Conservation (phyloP, 2,888 invertebrate genomes). For the Agrochola litura region DNA sequence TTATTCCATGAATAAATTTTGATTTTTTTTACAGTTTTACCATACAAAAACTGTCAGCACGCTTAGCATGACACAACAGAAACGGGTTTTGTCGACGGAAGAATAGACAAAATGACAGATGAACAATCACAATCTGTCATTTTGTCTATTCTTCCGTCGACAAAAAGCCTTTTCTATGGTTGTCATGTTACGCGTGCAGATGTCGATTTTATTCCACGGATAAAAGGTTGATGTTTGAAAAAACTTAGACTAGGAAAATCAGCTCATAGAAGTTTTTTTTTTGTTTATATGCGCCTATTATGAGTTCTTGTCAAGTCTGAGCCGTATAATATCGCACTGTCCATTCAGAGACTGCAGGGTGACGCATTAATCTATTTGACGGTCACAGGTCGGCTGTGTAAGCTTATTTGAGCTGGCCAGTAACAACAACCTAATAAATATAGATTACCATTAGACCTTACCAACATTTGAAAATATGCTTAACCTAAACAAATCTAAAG, state of each 20-base stretch:
- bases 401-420: constrained; percentile 1
- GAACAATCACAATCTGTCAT: too few relatives aligned
- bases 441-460: constrained; percentile 1
- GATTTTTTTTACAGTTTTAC: not conserved
- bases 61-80: too few relatives aligned
- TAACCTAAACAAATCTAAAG: not conserved
- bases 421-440: not conserved
- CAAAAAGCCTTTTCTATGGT: too few relatives aligned
- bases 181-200: not conserved
- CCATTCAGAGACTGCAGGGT: constrained; percentile 22
- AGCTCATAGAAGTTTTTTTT: too few relatives aligned
- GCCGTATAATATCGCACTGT: constrained; percentile 5
- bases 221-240: not conserved
- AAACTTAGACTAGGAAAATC: not conserved
- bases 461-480: not conserved
- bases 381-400: constrained; percentile 18
- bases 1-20: not conserved
- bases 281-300: too few relatives aligned
- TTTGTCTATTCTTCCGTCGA: too few relatives aligned
- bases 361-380: constrained; percentile 43
- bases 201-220: not conserved
- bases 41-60: not conserved
- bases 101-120: too few relatives aligned
- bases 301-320: not conserved
- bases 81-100: too few relatives aligned